Evolutionary conservation across 2,797 vertebrate genomes (phyloP), one percentile per base, ranked within the genome.

Genomic region (Crax fasciolata): DNA sequence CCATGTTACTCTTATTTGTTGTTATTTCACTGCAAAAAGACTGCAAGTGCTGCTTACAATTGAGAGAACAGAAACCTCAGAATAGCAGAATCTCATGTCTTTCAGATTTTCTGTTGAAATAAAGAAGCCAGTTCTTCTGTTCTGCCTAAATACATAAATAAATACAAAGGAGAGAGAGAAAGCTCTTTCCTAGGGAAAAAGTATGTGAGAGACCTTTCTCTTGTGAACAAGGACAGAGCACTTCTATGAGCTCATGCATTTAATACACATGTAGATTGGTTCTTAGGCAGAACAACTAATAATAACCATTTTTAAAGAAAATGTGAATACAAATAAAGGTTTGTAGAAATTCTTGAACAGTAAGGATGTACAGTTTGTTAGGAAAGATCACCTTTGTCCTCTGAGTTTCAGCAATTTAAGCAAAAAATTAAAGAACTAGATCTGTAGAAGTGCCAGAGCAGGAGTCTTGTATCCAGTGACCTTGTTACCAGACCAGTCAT

Each of bases 281-380:
- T 15, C 30, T 19, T 89, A 95, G 89, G 92, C 79, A 92, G 93
- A 93, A 89, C 76, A 95, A 27, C 23, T n/a, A 74, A n/a, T 35
- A 59, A n/a, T 35, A 59, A 41, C 46, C 1, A 17, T 94, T 97
- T 96, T 95, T 94, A 87, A 94, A 94, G 92, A 95, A 96, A 89
- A 48, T 54, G 5, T 86, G 54, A 87, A 91, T 95, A 65, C 58
- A 94, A 97, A 90, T 38, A 83, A 54, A 87, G 11, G 59, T 72
- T 84, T 92, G 76, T 78, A 85, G 72, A 94, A 92, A 97, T 91
- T 94, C 77, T 86, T 90, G 57, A 83, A 86, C 77, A 78, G 52
- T 46, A 78, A 57, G 80, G 74, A 18, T 0, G 0, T 66, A 6
- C 10, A 49, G 16, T 43, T 62, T 28, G 10, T n/a, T 67, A 15